Conservation (phyloP, 2,113 vertebrate species). For the Arizona elegans region DNA sequence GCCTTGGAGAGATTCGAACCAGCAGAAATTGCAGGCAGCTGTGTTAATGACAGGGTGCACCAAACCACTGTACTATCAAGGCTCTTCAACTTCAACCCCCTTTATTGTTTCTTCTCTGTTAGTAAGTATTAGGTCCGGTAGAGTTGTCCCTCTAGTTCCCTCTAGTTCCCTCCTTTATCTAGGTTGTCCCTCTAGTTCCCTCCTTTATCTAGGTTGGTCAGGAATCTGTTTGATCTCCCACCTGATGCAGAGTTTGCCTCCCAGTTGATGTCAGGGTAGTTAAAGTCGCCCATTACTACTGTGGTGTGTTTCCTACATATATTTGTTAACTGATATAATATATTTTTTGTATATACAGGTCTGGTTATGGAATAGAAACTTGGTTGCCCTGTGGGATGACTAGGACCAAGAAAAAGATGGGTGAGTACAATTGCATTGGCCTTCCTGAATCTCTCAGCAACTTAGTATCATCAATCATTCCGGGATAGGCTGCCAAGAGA, state of each 20-base stretch:
- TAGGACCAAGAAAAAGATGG: neutral
- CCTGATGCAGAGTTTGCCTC: neutral
- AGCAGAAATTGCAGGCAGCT: too few species aligned
- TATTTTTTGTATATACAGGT: neutral
- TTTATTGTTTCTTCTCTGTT: neutral
- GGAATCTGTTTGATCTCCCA: neutral
- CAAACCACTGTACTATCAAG: too few species aligned
- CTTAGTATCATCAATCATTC: neutral
- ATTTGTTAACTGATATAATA: neutral
- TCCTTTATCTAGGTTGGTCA: neutral
- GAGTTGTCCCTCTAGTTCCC: neutral
- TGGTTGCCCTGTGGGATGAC: neutral
- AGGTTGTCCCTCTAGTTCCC: neutral
- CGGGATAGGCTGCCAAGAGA: neutral
- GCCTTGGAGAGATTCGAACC: too few species aligned
- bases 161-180: neutral
- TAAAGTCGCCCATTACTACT: neutral
- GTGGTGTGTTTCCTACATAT: neutral
- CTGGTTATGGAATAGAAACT: neutral
- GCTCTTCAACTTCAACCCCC: neutral
- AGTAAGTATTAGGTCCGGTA: neutral
- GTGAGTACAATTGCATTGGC: neutral
- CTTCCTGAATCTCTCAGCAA: neutral
- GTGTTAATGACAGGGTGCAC: too few species aligned
- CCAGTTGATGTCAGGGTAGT: neutral